Percentiles rank a stretch among this genome's conserved stretches.
Evolutionary conservation across 1,140 invertebrate species (phyloP).

Genomic region (Penaeus chinensis): DNA sequence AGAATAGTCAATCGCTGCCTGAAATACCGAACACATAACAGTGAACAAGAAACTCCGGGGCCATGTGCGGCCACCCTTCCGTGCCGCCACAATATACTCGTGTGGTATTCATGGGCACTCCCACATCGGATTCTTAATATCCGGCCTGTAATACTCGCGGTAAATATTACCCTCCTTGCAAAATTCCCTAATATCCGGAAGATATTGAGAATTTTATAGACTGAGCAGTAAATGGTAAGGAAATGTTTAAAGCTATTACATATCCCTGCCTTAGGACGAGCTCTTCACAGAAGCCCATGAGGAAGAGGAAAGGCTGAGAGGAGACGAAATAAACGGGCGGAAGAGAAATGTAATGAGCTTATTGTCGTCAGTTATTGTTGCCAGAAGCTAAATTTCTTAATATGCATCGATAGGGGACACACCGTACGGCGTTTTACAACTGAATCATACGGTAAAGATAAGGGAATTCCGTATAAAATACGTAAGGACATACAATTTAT

Average conservation of each 20-base stretch:
- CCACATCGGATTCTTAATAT: conserved; percentile 52
- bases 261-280: background rate
- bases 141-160: conserved; percentile 53
- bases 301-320: background rate
- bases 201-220: conserved; percentile 58
- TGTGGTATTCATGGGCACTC: conserved; percentile 52
- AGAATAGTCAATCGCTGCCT: no score
- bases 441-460: no score
- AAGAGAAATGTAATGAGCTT: background rate
- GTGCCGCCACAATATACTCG: background rate
- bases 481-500: no score
- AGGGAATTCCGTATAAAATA: no score
- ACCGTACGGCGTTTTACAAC: no score
- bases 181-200: conserved; percentile 59
- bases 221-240: conserved; percentile 50
- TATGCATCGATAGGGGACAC: no score
- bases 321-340: background rate
- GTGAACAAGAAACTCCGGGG: no score
- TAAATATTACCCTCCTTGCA: conserved; percentile 57
- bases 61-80: background rate
- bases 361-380: no score
- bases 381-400: no score
- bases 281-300: conserved; percentile 7
- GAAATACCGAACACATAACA: no score
- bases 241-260: conserved; percentile 61